Evolutionary conservation across 2,113 vertebrate genomes (phyloP).

Genomic region (Pseudorhombus dupliciocellatus): DNA sequence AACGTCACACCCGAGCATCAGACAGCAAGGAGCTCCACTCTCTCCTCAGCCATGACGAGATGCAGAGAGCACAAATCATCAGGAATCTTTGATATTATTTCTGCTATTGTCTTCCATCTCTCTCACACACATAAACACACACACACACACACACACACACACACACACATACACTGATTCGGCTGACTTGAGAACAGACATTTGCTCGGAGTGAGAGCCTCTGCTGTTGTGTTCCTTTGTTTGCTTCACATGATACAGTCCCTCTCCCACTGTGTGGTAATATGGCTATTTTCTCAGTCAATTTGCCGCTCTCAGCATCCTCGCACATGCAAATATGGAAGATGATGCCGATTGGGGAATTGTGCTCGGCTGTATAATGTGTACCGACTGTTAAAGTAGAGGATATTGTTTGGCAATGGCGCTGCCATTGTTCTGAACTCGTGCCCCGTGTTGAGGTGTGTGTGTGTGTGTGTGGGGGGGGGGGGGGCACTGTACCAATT

Average conservation of each 20-base stretch:
- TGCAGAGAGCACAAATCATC: conserved; percentile 54
- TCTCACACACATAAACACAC: conserved; percentile 18
- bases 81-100: conserved; percentile 65
- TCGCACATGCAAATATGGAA: conserved; percentile 79
- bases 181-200: conserved; percentile 71
- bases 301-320: conserved; percentile 83
- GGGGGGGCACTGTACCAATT: neutral
- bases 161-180: conserved; percentile 61
- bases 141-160: conserved; percentile 35
- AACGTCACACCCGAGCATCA: conserved; percentile 43
- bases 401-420: conserved; percentile 59
- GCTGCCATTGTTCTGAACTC: conserved; percentile 19
- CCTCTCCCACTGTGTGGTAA: conserved; percentile 81
- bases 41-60: conserved; percentile 31
- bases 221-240: conserved; percentile 70
- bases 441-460: conserved; percentile 6
- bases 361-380: conserved; percentile 57
- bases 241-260: conserved; percentile 76
- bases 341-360: conserved; percentile 68
- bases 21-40: conserved; percentile 45
- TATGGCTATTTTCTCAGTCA: conserved; percentile 84
- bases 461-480: too few relatives aligned
- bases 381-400: conserved; percentile 65
- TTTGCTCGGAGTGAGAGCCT: conserved; percentile 70
- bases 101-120: conserved; percentile 51